Evolutionary conservation across 64 coral and sea anemone species (phyloP).

Genomic region (Stylophora pistillata): DNA sequence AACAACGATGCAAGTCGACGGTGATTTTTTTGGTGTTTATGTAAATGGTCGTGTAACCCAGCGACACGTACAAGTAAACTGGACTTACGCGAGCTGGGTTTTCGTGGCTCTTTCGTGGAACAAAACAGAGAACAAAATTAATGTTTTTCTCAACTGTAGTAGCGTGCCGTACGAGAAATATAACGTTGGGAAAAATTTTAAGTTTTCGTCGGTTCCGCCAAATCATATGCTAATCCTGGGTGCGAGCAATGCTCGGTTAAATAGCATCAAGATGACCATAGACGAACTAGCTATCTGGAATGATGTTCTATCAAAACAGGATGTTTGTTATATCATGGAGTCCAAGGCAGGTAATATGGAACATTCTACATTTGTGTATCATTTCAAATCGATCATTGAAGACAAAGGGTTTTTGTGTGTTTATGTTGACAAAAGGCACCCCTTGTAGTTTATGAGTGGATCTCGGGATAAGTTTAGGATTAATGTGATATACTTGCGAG

Average conservation of each 20-base stretch:
- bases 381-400: too few relatives aligned
- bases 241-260: slow-evolving; percentile 46
- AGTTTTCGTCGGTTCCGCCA: background rate
- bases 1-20: slow-evolving; percentile 45
- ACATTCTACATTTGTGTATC: too few relatives aligned
- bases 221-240: slow-evolving; percentile 69
- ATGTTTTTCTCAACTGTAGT: slow-evolving; percentile 69
- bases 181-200: background rate
- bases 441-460: too few relatives aligned
- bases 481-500: too few relatives aligned
- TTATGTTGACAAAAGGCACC: too few relatives aligned
- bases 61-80: slow-evolving; percentile 27
- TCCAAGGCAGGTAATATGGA: slow-evolving; percentile 81
- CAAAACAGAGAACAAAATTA: slow-evolving; percentile 35
- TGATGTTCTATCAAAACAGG: slow-evolving; percentile 23
- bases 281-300: slow-evolving; percentile 93
- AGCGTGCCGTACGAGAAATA: background rate
- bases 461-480: too few relatives aligned
- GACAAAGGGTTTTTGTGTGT: too few relatives aligned
- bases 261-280: slow-evolving; percentile 64
- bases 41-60: slow-evolving; percentile 55
- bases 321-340: slow-evolving; percentile 58
- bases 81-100: slow-evolving; percentile 57
- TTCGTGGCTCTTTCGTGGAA: slow-evolving; percentile 85
- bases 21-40: slow-evolving; percentile 27